These are phyloP conservation scores for Emmelina monodactyla DNA, from an alignment of 2,888 invertebrate genomes.

Conservation along the genomic window DNA sequence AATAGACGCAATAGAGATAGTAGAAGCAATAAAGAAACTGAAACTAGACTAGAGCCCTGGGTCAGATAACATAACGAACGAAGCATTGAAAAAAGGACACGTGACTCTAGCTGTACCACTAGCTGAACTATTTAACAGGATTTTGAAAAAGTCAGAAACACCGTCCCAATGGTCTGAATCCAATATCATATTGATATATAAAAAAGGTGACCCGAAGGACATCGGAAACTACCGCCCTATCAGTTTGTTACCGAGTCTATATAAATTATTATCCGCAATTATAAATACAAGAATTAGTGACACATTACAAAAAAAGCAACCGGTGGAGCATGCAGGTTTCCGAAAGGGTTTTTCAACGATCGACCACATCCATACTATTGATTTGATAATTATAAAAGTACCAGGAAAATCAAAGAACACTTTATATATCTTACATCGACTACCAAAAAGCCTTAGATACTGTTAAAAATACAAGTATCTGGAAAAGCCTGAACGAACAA, in stretches of 20 bases:
- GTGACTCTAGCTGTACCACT: background rate
- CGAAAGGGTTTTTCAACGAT: slow-evolving; percentile 8
- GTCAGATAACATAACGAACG: slow-evolving; percentile 12
- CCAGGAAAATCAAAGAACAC: slow-evolving; percentile 9
- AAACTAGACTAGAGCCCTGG: slow-evolving; percentile 11
- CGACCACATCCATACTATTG: too few species aligned
- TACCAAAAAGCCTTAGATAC: slow-evolving; percentile 11
- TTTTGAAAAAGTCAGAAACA: background rate
- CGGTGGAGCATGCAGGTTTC: slow-evolving; percentile 6
- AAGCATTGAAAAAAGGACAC: slow-evolving; percentile 4
- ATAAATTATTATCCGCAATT: slow-evolving; percentile 7
- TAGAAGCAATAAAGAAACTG: slow-evolving; percentile 1
- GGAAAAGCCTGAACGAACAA: background rate
- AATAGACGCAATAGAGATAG: background rate
- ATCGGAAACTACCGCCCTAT: slow-evolving; percentile 8
- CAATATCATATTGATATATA: slow-evolving; percentile 11
- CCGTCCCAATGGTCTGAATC: slow-evolving; percentile 11
- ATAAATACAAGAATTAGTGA: slow-evolving; percentile 2
- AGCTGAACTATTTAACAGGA: background rate
- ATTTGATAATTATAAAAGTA: slow-evolving; percentile 12
- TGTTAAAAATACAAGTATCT: background rate
- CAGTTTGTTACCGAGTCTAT: slow-evolving; percentile 4
- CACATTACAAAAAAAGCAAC: background rate
- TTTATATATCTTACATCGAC: slow-evolving; percentile 9
- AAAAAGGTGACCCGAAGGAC: slow-evolving; percentile 8